Evolutionary conservation across 2,888 invertebrate genomes (phyloP), one percentile per base, ranked within the genome.

Genomic region (Pardosa pseudoannulata): DNA sequence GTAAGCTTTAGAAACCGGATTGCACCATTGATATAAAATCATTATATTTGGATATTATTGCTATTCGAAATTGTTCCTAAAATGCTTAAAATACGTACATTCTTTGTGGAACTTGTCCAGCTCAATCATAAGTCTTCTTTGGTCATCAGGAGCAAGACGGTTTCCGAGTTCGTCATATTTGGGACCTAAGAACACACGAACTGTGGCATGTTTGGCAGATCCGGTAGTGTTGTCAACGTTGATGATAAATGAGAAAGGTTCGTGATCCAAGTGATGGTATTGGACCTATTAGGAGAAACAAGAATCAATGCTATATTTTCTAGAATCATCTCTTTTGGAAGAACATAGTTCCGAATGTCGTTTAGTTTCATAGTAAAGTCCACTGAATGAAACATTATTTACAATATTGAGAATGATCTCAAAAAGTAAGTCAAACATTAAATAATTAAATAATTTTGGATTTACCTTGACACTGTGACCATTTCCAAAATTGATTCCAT

Each of bases 241-340:
- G 68, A 91, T 90, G 29, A 89, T 93, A 90, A 95, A 96, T 39
- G 92, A 92, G 92, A 94, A 96, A 0, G 94, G 93, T 2, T 93
- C 92, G 90, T 96, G 95, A 91, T 96, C 95, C 87, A 96, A 93
- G 91, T 96, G 96, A 88, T 94, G 93, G 91, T 95, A 95, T 88
- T 94, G 94, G 11, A 94, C 93, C 89, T 87, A 16, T 6, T 5
- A 78, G 11, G 11, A 11, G 11, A 36, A 36, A 36, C n/a, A n/a
- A n/a, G n/a, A n/a, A n/a, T n/a, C n/a, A n/a, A n/a, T n/a, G n/a
- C n/a, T n/a, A n/a, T n/a, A n/a, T n/a, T n/a, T n/a, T n/a, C n/a
- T n/a, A n/a, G n/a, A n/a, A n/a, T n/a, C n/a, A n/a, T n/a, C n/a
- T n/a, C n/a, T n/a, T n/a, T n/a, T n/a, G n/a, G n/a, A n/a, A n/a